Conservation (phyloP, 2,888 invertebrate species). For the Aporophyla nigra region DNA sequence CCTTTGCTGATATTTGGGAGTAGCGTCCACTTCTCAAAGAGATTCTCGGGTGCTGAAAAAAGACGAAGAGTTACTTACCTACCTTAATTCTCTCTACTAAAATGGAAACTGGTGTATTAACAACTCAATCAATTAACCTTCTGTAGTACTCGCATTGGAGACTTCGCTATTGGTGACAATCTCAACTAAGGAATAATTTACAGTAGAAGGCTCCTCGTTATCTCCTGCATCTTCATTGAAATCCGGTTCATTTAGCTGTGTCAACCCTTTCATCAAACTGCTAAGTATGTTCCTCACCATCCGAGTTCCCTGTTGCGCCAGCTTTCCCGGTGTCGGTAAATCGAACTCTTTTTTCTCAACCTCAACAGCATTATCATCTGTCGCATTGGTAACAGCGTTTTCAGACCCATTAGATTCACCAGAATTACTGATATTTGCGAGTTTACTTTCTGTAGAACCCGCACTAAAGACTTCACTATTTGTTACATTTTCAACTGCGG, state of each 20-base stretch:
- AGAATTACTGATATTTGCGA: background rate
- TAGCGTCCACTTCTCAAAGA: background rate
- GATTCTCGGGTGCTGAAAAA: background rate
- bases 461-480: background rate
- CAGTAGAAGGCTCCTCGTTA: background rate
- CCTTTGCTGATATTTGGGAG: background rate
- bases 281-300: background rate
- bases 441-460: slow-evolving; percentile 2
- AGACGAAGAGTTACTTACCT: background rate
- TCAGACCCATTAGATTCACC: background rate
- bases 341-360: background rate
- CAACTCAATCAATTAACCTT: slow-evolving; percentile 1
- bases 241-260: background rate
- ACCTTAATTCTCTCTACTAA: background rate
- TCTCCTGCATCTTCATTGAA: background rate
- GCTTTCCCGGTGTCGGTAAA: background rate
- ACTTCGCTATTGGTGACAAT: background rate
- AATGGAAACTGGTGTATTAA: background rate
- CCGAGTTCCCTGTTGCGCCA: background rate
- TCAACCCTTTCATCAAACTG: background rate
- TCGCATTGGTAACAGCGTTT: background rate
- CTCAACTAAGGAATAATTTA: background rate
- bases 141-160: background rate
- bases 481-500: background rate
- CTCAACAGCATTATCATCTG: background rate